phyloP scores from a whole-genome alignment of 2,113 vertebrate species.

The Cyanocitta stelleri region DNA sequence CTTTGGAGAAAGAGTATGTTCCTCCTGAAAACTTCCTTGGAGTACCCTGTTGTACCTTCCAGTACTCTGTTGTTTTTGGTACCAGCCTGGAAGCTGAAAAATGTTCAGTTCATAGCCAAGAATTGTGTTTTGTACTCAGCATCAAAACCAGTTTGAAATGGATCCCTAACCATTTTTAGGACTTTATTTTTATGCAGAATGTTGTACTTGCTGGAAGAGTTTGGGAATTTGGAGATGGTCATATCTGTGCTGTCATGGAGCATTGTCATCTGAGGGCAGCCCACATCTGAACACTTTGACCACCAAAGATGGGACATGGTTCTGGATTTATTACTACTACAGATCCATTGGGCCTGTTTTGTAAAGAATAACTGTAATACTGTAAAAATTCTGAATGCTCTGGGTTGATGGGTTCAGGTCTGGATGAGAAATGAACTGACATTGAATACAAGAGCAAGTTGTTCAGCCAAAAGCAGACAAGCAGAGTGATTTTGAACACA shows the following conservation, averaged over 20 bases:
- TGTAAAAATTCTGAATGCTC: not conserved
- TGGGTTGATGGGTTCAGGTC: not conserved
- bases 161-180: not conserved
- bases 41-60: not conserved
- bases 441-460: not conserved
- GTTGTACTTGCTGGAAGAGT: not conserved
- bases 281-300: not conserved
- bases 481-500: not conserved
- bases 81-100: not conserved
- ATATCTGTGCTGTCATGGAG: not conserved
- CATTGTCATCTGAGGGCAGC: fast-evolving
- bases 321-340: not conserved
- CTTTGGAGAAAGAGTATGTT: not conserved
- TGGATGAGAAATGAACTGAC: not conserved
- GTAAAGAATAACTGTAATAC: not conserved
- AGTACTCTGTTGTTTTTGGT: not conserved
- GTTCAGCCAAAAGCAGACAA: not conserved
- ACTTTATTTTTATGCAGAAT: not conserved
- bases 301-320: fast-evolving
- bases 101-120: not conserved
- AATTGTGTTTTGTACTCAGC: fast-evolving
- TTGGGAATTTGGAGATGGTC: not conserved
- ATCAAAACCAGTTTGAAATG: not conserved
- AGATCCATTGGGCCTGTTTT: not conserved
- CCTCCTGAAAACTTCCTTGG: not conserved